Evolutionary conservation across 1,140 invertebrate species (phyloP), one percentile per base, ranked within the genome.

Genomic region (Bombus haemorrhoidalis): DNA sequence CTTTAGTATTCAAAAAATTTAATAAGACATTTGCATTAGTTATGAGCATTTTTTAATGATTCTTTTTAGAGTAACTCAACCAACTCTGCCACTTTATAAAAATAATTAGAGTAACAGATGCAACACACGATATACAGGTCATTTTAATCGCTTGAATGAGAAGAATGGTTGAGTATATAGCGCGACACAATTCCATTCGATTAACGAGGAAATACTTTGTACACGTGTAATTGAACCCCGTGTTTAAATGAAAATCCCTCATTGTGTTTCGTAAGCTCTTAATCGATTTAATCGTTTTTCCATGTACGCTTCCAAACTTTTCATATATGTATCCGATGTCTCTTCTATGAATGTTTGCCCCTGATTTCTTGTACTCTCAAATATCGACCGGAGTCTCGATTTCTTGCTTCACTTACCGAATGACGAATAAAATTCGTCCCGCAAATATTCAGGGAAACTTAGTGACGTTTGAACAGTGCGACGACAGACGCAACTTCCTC

Each of bases 331-430:
- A 2, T 64, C 59, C 2, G 15, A 4, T 18, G 28, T 62, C 2
- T 37, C 12, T 53, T 5, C 32, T 64, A 78, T 28, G 59, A 18
- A 53, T 34, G 10, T 66, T 78, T 34, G n/a, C 47, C 37, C 32
- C 64, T 69, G 32, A 53, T 43, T 66, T 66, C n/a, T 32, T 8
- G 22, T 18, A 1, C 28, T 39, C 28, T n/a, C 3, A 8, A 53
- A 32, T 41, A 13, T n/a, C 34, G 28, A 18, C 1, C 28, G 5
- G 4, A 62, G 10, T 34, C 13, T 37, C 37, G 25, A 41, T 43
- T 57, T 39, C 43, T 66, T 53, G 10, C 22, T 34, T 64, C 59
- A 85, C 84, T 85, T 85, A 85, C 84, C 84, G 28, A 85, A 81
- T 34, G 22, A 66, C 53, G 77, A 81, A 68, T n/a, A 53, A 18